A percentile compares a stretch with the other conserved stretches of the same genome.
Evolutionary conservation across 2,113 vertebrate species (phyloP).

Genomic region (Monopterus albus): DNA sequence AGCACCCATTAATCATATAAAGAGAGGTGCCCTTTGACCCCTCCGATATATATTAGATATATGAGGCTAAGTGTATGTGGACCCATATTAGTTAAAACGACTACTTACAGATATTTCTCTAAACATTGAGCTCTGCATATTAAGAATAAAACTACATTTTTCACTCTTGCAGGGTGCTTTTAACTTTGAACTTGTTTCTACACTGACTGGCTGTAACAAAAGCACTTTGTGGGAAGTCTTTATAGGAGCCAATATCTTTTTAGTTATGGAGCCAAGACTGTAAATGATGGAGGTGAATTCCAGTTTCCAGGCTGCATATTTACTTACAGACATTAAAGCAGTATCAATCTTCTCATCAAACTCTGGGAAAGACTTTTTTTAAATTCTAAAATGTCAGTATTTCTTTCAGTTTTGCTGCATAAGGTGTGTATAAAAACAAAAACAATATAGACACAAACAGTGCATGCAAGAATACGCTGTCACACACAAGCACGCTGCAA

Average conservation of each 20-base stretch:
- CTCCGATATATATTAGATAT: not conserved
- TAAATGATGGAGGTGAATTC: constrained; percentile 9
- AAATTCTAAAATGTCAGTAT: too few relatives aligned
- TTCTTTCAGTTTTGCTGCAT: not conserved
- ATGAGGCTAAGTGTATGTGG: not conserved
- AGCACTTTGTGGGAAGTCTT: constrained; percentile 25
- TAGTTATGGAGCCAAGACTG: not conserved
- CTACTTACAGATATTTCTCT: too few relatives aligned
- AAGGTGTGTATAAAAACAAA: too few relatives aligned
- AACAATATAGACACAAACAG: too few relatives aligned
- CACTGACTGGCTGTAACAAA: too few relatives aligned
- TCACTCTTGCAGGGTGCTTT: constrained; percentile 1
- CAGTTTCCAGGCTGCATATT: not conserved
- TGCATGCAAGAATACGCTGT: constrained; percentile 7
- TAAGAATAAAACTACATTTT: not conserved
- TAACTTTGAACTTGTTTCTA: constrained; percentile 11
- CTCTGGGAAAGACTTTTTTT: not conserved
- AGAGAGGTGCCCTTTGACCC: not conserved
- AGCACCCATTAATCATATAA: not conserved
- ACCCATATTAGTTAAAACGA: too few relatives aligned
- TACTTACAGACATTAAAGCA: not conserved
- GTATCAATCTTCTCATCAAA: not conserved
- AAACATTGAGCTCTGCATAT: not conserved
- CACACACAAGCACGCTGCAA: not conserved
- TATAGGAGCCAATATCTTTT: constrained; percentile 33